phyloP scores from a whole-genome alignment of 2,888 invertebrate genomes.

The Hypomecis atomaria region DNA sequence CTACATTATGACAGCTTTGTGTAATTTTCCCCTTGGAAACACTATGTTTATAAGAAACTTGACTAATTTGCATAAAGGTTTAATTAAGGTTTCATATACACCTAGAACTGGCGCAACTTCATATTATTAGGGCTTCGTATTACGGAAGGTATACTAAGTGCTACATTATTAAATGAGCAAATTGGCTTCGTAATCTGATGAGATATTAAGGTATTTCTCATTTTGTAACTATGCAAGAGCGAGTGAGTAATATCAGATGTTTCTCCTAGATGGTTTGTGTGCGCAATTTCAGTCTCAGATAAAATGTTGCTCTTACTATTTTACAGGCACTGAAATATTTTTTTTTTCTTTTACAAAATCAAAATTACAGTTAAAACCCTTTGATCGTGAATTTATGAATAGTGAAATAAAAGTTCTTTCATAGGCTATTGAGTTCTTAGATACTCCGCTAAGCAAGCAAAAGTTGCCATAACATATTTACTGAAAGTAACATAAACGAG shows the following conservation, averaged over 20 bases:
- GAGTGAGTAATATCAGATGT: not conserved
- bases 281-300: not conserved
- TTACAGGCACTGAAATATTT: not conserved
- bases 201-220: not conserved
- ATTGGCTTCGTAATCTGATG: not conserved
- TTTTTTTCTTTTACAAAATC: not conserved
- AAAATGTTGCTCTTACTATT: slow-evolving; percentile 5
- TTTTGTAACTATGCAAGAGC: slow-evolving; percentile 1
- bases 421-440: no score
- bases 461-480: no score
- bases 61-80: slow-evolving; percentile 46
- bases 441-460: no score
- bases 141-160: not conserved
- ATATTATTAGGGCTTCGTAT: slow-evolving; percentile 4
- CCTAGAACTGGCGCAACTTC: slow-evolving; percentile 6
- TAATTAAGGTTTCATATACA: slow-evolving; percentile 41
- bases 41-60: slow-evolving; percentile 38
- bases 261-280: not conserved
- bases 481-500: no score
- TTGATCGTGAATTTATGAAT: no score
- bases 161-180: slow-evolving; percentile 7
- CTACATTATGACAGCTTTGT: slow-evolving; percentile 48
- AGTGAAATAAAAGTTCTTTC: no score
- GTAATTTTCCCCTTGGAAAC: slow-evolving; percentile 39
- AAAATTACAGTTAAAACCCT: no score